Base-by-base conservation (phyloP, 1,140 invertebrate species). In the Luehdorfia chinensis region DNA sequence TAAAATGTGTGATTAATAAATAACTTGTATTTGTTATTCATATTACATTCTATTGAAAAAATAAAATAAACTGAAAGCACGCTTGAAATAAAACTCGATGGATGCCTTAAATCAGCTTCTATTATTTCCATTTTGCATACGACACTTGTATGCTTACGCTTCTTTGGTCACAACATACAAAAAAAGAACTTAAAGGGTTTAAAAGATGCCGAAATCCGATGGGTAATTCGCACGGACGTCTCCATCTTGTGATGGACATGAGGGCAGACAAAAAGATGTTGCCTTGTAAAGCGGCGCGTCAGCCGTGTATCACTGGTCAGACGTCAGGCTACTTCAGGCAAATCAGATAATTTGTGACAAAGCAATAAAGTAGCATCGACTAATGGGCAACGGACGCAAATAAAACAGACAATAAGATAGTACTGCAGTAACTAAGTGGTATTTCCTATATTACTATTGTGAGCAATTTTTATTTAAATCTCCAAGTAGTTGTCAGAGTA, bases 151-250 rank as follows among this genome's bases (percentile, higher is more conserved):
- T n/a, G n/a, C 52, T 53, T 43, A 52, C 54, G 48, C 50, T 59
- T 41, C 55, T 45, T 34, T 55, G 52, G 41, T 5, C 43, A 47
- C 55, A 52, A 58, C 25, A 28, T 48, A 59, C 54, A 64, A 70
- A 67, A 66, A 15, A 47, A 66, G 37, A 45, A 55, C 11, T 36
- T 47, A 11, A 51, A 36, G 37, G 49, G 43, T 56, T 57, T 63
- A 59, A 69, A 69, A 75, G 70, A 72, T 66, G 62, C 75, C 73
- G 69, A 78, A 77, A 78, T 74, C 64, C 72, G 71, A 76, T 73
- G 49, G 55, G 41, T 41, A 49, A 46, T 53, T 68, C 60, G 53
- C 33, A 50, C 55, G 44, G n/a, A 79, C 75, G 63, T 68, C 78
- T 77, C 65, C 67, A 75, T 81, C 74, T 49, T 55, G 47, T 59